These are phyloP conservation scores for Tachina fera DNA, from an alignment of 2,888 invertebrate genomes.

Conservation along the genomic window DNA sequence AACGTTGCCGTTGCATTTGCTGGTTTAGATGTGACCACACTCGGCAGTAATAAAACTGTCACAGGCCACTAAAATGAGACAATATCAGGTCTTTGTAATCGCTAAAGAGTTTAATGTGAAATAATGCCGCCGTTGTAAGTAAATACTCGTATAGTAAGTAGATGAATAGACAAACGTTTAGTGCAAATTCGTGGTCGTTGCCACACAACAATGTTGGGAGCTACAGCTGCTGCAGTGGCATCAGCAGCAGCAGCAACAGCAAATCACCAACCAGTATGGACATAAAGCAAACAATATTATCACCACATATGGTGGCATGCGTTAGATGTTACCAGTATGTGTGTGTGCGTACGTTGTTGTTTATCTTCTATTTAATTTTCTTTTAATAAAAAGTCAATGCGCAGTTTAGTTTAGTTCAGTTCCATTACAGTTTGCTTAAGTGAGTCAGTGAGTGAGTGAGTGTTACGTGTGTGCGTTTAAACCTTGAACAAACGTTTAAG, in stretches of 20 bases:
- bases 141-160: background rate
- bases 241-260: background rate
- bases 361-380: constrained; percentile 5
- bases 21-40: constrained; percentile 54
- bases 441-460: constrained; percentile 32
- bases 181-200: constrained; percentile 40
- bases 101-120: constrained; percentile 69
- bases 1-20: constrained; percentile 2
- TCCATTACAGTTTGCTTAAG: constrained; percentile 3
- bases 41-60: constrained; percentile 80
- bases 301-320: constrained; percentile 70
- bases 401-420: constrained; percentile 5
- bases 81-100: constrained; percentile 76
- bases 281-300: constrained; percentile 54
- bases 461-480: constrained; percentile 39
- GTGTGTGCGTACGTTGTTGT: constrained; percentile 21
- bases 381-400: constrained; percentile 7
- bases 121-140: constrained; percentile 62
- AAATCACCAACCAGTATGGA: constrained; percentile 46
- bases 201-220: constrained; percentile 42
- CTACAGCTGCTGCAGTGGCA: constrained; percentile 20
- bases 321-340: constrained; percentile 60
- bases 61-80: constrained; percentile 76
- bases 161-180: constrained; percentile 48
- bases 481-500: constrained; percentile 70